Conservation (phyloP, 2,113 vertebrate genomes). For the Jaculus jaculus region DNA sequence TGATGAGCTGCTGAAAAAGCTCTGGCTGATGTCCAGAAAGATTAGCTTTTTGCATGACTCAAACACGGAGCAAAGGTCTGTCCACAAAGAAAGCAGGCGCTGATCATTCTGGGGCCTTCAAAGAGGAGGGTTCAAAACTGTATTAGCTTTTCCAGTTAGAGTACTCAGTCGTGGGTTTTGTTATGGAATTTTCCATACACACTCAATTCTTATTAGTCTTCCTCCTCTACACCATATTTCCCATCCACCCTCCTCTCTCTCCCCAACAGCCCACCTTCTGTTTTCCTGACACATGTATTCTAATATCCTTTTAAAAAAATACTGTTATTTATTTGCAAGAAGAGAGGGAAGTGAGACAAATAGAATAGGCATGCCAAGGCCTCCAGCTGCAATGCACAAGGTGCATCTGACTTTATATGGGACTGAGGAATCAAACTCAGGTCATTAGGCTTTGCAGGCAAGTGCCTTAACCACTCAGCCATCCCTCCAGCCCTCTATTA, state of each 20-base stretch:
- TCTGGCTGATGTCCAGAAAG: background rate
- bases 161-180: background rate
- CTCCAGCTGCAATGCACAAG: too few relatives aligned
- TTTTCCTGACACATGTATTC: background rate
- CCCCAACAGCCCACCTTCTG: background rate
- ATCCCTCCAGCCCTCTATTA: too few relatives aligned
- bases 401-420: too few relatives aligned
- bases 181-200: background rate
- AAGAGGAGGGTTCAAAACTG: background rate
- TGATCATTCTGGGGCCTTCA: background rate
- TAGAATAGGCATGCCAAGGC: too few relatives aligned
- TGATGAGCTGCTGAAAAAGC: background rate
- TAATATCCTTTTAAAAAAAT: too few relatives aligned
- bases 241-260: too few relatives aligned
- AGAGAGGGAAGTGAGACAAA: too few relatives aligned
- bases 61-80: conserved; percentile 13
- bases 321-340: too few relatives aligned
- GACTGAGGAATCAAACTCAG: too few relatives aligned
- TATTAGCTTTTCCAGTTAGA: background rate
- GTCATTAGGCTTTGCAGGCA: too few relatives aligned
- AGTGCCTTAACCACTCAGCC: too few relatives aligned
- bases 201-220: background rate
- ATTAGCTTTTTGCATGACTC: background rate
- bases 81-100: background rate
- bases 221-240: too few relatives aligned